phyloP scores from a whole-genome alignment of 1,140 invertebrate species.

The Scylla paramamosain region DNA sequence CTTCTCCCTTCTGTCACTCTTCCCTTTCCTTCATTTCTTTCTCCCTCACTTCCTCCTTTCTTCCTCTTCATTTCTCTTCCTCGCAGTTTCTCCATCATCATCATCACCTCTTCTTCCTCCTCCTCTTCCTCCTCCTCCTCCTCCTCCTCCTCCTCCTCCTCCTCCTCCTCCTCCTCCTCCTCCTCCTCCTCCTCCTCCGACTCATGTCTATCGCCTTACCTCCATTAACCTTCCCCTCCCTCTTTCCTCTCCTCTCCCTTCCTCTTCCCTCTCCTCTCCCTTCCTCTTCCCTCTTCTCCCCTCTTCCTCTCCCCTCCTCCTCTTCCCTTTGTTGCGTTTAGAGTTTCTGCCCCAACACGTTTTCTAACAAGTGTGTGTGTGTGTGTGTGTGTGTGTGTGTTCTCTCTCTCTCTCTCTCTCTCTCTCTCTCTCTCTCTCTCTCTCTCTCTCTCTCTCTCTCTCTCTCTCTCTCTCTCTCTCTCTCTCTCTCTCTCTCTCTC shows the following conservation, averaged over 20 bases:
- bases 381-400: no score
- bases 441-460: no score
- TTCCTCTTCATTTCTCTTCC: neutral
- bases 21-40: neutral
- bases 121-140: no score
- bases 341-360: no score
- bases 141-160: neutral
- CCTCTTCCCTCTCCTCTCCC: neutral
- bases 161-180: neutral
- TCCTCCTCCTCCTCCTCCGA: neutral
- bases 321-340: neutral
- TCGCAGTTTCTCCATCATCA: no score
- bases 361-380: no score
- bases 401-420: no score
- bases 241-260: neutral
- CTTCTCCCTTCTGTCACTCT: neutral
- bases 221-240: neutral
- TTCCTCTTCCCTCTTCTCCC: neutral
- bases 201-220: neutral
- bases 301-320: neutral
- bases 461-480: no score
- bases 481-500: no score
- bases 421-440: no score
- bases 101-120: no score
- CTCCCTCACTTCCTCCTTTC: neutral